phyloP scores from a whole-genome alignment of 2,797 vertebrate species.

The Martes flavigula region DNA sequence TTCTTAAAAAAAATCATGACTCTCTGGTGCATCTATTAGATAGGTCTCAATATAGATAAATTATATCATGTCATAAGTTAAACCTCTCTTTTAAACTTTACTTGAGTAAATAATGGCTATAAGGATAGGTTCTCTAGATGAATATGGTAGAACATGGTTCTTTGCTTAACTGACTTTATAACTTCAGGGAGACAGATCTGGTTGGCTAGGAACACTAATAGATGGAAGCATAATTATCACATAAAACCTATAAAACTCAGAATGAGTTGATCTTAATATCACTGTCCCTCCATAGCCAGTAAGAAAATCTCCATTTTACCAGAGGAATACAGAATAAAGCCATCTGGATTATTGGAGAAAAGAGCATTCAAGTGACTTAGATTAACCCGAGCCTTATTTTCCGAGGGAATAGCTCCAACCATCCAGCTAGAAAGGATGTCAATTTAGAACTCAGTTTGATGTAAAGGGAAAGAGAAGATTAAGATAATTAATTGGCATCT shows the following conservation, averaged over 20 bases:
- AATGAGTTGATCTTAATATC: slow-evolving; percentile 68
- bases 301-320: slow-evolving; percentile 58
- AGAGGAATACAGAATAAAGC: slow-evolving; percentile 68
- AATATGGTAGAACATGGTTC: slow-evolving; percentile 18
- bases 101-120: slow-evolving; percentile 8
- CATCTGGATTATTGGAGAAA: slow-evolving; percentile 70
- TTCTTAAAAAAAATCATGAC: slow-evolving; percentile 5
- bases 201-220: slow-evolving; percentile 70
- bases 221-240: slow-evolving; percentile 64
- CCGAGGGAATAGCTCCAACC: slow-evolving; percentile 62
- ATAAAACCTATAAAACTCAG: slow-evolving; percentile 73
- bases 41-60: neutral
- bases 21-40: neutral
- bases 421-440: slow-evolving; percentile 70
- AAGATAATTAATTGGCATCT: slow-evolving; percentile 79
- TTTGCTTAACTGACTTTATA: slow-evolving; percentile 66
- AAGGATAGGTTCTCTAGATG: neutral
- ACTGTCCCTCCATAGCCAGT: slow-evolving; percentile 49
- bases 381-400: slow-evolving; percentile 68
- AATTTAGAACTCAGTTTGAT: slow-evolving; percentile 76
- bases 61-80: neutral
- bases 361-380: slow-evolving; percentile 70
- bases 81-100: neutral
- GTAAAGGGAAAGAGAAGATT: slow-evolving; percentile 67
- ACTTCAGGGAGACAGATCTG: slow-evolving; percentile 55